Conservation (phyloP, 2,888 invertebrate genomes). For the Eupithecia centaureata region DNA sequence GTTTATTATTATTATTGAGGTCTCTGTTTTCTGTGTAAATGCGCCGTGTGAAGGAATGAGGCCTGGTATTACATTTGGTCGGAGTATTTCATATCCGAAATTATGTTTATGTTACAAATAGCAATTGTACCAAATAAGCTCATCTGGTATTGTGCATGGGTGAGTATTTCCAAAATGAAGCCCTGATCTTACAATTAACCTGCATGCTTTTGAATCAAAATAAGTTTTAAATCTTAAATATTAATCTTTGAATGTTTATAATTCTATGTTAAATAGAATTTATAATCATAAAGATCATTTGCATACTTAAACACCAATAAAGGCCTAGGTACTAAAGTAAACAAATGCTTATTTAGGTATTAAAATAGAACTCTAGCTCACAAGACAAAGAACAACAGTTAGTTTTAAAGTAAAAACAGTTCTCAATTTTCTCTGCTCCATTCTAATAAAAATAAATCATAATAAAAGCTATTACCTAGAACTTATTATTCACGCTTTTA, state of each 20-base stretch:
- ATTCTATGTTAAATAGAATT: no score
- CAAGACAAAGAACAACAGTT: background rate
- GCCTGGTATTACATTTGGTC: constrained; percentile 56
- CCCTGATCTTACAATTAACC: constrained; percentile 2
- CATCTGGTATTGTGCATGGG: background rate
- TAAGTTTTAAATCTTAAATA: background rate
- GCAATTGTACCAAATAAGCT: constrained; percentile 20
- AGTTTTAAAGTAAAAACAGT: constrained; percentile 1
- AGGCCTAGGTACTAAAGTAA: background rate
- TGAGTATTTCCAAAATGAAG: background rate
- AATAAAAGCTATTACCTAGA: constrained; percentile 18
- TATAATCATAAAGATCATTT: background rate
- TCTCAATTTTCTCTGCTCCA: constrained; percentile 2
- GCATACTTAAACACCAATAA: no score
- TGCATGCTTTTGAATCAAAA: background rate
- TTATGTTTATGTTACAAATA: constrained; percentile 19
- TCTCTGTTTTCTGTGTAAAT: background rate
- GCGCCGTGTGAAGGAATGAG: constrained; percentile 56
- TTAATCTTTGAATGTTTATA: no score
- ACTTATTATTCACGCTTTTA: constrained; percentile 32
- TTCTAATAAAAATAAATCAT: constrained; percentile 24
- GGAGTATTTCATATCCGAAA: constrained; percentile 21
- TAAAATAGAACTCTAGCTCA: background rate
- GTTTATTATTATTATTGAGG: no score
- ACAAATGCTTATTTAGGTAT: background rate